These are phyloP conservation scores for Microplitis manilae DNA, from an alignment of 2,888 invertebrate genomes.

Conservation along the genomic window DNA sequence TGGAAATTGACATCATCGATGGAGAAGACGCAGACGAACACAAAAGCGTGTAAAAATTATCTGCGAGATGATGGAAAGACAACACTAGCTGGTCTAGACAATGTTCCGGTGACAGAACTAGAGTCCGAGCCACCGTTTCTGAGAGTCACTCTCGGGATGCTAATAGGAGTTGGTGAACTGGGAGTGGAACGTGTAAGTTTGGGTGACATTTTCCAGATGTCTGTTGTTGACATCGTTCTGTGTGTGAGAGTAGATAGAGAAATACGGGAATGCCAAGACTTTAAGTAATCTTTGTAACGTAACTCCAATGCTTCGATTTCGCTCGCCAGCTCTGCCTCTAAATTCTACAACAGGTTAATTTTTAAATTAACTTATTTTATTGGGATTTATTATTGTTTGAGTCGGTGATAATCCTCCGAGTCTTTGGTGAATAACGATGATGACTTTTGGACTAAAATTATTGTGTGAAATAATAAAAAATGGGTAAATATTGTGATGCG, in stretches of 20 bases:
- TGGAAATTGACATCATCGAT: background rate
- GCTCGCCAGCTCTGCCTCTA: conserved; percentile 73
- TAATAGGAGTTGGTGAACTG: conserved; percentile 63
- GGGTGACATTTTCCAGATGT: conserved; percentile 66
- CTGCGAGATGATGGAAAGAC: conserved; percentile 58
- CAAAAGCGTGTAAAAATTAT: conserved; percentile 49
- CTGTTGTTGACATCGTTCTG: conserved; percentile 56
- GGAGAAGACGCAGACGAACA: background rate
- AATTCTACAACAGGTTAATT: conserved; percentile 72
- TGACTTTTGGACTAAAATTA: no score
- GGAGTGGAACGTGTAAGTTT: conserved; percentile 65
- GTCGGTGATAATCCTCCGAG: no score
- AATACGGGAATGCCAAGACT: conserved; percentile 64
- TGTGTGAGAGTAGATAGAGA: conserved; percentile 64
- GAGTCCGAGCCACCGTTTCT: conserved; percentile 63
- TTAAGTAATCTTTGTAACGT: conserved; percentile 70
- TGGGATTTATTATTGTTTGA: no score
- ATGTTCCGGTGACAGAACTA: conserved; percentile 59
- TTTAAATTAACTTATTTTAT: conserved; percentile 42
- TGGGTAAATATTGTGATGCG: no score
- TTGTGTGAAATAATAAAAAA: no score
- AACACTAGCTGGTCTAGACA: conserved; percentile 58
- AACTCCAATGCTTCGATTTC: conserved; percentile 70
- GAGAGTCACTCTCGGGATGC: conserved; percentile 66
- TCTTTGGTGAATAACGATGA: no score